Evolutionary conservation across 2,888 invertebrate genomes (phyloP), one percentile per base, ranked within the genome.

Genomic region (Drosophila koepferae): DNA sequence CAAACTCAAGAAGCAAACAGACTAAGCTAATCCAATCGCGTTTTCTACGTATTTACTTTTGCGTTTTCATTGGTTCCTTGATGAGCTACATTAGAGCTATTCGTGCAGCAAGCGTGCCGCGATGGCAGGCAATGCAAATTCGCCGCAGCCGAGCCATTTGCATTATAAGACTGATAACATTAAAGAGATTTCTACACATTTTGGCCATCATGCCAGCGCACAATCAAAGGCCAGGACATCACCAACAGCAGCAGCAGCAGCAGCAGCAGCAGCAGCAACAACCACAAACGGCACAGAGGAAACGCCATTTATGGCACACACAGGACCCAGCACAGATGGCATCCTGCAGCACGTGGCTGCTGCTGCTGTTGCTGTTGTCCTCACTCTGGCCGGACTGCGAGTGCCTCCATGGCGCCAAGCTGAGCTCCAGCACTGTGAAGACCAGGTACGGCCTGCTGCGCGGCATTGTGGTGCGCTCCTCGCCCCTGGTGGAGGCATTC

Each of bases 361-460:
- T 91, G 65, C 67, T 92, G 60, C 63, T 92, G 53, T 71, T 92
- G 63, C 77, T 92, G 20, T 58, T 85, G 46, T 68, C 90, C 73
- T 85, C 91, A 41, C 80, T 89, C 12, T 80, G 92, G 79, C 90
- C 90, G 76, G 89, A 87, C 72, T 84, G 91, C 54, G 90, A 91
- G 64, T 90, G 91, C 69, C 89, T 91, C 59, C 92, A 91, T 58
- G 88, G 85, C 60, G 86, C 86, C 66, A 96, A 96, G 73, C 83
- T 91, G 64, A 92, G 92, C 82, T 72, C 91, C 93, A 95, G 96
- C 85, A 95, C 97, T 76, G 96, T 98, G 80, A 95, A 96, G 91
- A 98, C 98, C 81, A 97, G 97, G 93, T 98, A 98, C 94, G 98
- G 98, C 41, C 95, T 96, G 72, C 94, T 98, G 90, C 95, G 98